Percentiles rank a stretch among this genome's conserved stretches.
phyloP scores from a whole-genome alignment of 2,797 vertebrate genomes.

The Mormyrops attenuatus region DNA sequence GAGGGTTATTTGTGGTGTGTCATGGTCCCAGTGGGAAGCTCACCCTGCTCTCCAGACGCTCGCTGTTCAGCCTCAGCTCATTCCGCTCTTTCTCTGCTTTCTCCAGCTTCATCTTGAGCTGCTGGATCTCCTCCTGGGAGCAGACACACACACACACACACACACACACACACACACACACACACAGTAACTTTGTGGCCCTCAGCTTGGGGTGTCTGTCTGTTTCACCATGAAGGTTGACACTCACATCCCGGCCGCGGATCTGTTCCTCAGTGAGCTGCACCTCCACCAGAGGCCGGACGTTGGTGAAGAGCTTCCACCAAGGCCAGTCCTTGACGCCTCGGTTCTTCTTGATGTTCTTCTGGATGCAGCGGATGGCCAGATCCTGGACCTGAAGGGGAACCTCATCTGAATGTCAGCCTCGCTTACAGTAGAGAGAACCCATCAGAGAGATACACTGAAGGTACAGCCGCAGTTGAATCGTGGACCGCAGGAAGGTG shows the following conservation, averaged over 20 bases:
- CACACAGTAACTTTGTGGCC: neutral
- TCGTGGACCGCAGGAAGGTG: neutral
- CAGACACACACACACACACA: neutral
- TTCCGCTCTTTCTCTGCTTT: slow-evolving; percentile 93
- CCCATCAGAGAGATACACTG: neutral
- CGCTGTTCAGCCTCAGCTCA: slow-evolving; percentile 82
- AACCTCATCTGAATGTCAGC: neutral
- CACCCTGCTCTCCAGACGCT: slow-evolving; percentile 89
- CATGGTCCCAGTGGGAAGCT: slow-evolving; percentile 3
- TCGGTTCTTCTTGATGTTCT: slow-evolving; percentile 88
- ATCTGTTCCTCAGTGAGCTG: slow-evolving; percentile 95
- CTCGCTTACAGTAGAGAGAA: neutral
- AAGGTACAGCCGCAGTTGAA: neutral
- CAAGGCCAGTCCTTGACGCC: slow-evolving; percentile 92
- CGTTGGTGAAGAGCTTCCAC: slow-evolving; percentile 95
- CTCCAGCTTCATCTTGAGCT: slow-evolving; percentile 82
- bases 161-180: neutral
- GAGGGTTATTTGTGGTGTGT: neutral
- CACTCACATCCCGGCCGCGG: slow-evolving; percentile 80
- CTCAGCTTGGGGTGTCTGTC: neutral
- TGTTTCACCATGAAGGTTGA: neutral
- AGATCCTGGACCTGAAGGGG: slow-evolving; percentile 69
- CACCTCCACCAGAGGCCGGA: slow-evolving; percentile 88
- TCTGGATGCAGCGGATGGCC: slow-evolving; percentile 80
- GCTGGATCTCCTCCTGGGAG: slow-evolving; percentile 88